Evolutionary conservation across 2,888 invertebrate genomes (phyloP), one percentile per base, ranked within the genome.

Genomic region (Ichneumoninae sp.): DNA sequence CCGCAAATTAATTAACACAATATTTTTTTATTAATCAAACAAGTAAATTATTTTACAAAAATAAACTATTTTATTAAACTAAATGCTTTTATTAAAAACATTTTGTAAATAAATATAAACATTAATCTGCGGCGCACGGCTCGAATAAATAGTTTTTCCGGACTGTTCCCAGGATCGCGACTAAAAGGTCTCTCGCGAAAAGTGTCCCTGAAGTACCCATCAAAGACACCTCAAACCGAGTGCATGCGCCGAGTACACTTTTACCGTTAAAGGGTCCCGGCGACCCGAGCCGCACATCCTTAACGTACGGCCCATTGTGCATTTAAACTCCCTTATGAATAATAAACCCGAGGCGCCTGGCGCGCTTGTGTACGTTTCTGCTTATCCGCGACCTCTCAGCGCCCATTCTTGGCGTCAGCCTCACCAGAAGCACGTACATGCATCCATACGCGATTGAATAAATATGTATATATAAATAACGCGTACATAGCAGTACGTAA

Each of bases 291-390:
- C 33, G 30, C n/a, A n/a, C 30, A 62, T 47, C 44, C 44, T 47
- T 16, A 30, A 30, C 33, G 30, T 3, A 62, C 33, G 62, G 13
- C 33, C 16, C 33, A 62, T 33, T 33, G 30, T 16, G n/a, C 30
- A 62, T 62, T 60, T 47, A 47, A 47, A 47, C 44, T 16, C 44
- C 19, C n/a, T 52, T 69, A 62, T 40, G 65, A 81, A 75, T 70
- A 62, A 81, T 62, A 65, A 71, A 52, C 65, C 19, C 57, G 10
- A 70, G 76, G 81, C 76, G 76, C 72, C 78, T 72, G 40, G 68
- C 47, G 72, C 47, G 54, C 68, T 68, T 57, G 50, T 36, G 62
- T 62, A 13, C 30, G 3, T 44, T 75, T 65, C 44, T 70, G 74
- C 78, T 74, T 62, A 62, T 74, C 47, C 33, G 10, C 10, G 47